phyloP scores from a whole-genome alignment of 2,888 invertebrate genomes.

The Chloroclystis v-ata region DNA sequence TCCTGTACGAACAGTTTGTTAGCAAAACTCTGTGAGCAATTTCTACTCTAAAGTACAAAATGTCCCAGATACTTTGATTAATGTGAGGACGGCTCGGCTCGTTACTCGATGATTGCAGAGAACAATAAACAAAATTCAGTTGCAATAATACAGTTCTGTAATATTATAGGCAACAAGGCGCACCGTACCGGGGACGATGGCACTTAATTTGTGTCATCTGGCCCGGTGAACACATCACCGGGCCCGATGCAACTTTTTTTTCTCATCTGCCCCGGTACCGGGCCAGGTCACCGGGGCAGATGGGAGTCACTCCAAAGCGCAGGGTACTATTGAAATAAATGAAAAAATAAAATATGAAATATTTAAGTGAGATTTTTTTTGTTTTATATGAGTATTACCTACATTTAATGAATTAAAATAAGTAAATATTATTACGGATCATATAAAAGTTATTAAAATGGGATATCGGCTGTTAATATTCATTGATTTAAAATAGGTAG shows the following conservation, averaged over 20 bases:
- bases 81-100: slow-evolving; percentile 40
- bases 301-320: too few relatives aligned
- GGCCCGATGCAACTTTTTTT: too few relatives aligned
- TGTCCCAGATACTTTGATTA: slow-evolving; percentile 56
- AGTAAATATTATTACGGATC: too few relatives aligned
- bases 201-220: too few relatives aligned
- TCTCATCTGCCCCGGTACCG: too few relatives aligned
- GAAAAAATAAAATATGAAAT: too few relatives aligned
- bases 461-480: slow-evolving; percentile 1
- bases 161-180: slow-evolving; percentile 13
- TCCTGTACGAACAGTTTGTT: neutral
- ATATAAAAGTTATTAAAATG: neutral
- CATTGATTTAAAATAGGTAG: slow-evolving; percentile 8
- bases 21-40: neutral
- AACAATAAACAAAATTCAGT: slow-evolving; percentile 30
- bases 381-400: too few relatives aligned
- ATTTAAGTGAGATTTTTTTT: too few relatives aligned
- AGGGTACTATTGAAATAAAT: too few relatives aligned
- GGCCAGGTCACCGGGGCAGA: too few relatives aligned
- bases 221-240: too few relatives aligned
- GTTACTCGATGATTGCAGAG: slow-evolving; percentile 32
- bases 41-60: slow-evolving; percentile 21
- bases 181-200: neutral
- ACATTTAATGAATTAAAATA: too few relatives aligned
- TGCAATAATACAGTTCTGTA: slow-evolving; percentile 18